Evolutionary conservation across 1,140 invertebrate species (phyloP), one percentile per base, ranked within the genome.

Genomic region (Leptopilina boulardi): DNA sequence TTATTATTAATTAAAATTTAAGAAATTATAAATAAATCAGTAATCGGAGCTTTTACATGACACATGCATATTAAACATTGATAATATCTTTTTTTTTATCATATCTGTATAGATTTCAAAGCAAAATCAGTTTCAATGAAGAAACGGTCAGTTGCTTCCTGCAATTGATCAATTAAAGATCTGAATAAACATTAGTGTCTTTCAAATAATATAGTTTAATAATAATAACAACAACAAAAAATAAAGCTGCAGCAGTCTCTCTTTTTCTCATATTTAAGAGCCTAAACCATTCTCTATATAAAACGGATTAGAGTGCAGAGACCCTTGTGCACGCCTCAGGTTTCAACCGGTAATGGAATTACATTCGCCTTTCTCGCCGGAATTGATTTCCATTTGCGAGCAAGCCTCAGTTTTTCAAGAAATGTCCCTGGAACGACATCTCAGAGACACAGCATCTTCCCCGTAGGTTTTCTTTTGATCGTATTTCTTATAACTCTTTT

Each of bases 291-390:
- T 47, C 15, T 34, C 6, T 34, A 3, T 34, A 38, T 38, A 18
- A 18, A 4, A 51, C 13, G n/a, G 47, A 66, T 30, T 66, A 66
- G 18, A 21, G 66, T 71, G 51, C 66, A 74, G n/a, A 80, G 71
- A 78, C 78, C 74, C 77, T 79, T 41, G 41, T 54, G 77, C 80
- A 82, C 74, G 87, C 82, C 81, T 90, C 80, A 41, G 85, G 84
- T 90, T 90, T 88, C 87, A 89, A 89, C 88, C 84, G 81, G 88
- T 90, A 90, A 90, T 89, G 80, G 82, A 88, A 90, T 90, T 89
- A 89, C 78, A 77, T 79, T 84, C 79, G 81, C 80, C 75, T 79
- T 82, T 82, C 47, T 21, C 41, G 70, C 72, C 70, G 73, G 80
- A 84, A 87, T 88, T 85, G 86, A 88, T 89, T 87, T 87, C 83